Conservation (phyloP, 2,888 invertebrate species). For the Vesta saturnalis region DNA sequence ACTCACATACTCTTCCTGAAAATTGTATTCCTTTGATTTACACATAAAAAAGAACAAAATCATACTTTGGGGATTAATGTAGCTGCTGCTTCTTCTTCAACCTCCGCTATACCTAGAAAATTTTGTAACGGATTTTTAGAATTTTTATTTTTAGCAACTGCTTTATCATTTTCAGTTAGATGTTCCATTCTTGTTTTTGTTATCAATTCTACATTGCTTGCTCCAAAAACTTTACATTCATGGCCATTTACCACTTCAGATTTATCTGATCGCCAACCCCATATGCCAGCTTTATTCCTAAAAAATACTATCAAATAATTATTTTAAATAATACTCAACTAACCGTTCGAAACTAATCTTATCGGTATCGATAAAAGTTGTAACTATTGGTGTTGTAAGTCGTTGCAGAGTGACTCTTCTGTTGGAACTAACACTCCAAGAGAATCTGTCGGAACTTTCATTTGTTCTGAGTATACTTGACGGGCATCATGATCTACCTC, state of each 20-base stretch:
- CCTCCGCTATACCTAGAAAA: slow-evolving; percentile 81
- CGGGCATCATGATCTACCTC: slow-evolving; percentile 93
- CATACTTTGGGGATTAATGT: slow-evolving; percentile 58
- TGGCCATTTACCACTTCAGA: slow-evolving; percentile 87
- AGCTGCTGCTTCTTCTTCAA: slow-evolving; percentile 62
- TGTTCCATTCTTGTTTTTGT: slow-evolving; percentile 96
- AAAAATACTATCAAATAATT: slow-evolving; percentile 42
- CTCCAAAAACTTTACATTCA: slow-evolving; percentile 94
- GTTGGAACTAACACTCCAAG: slow-evolving; percentile 69
- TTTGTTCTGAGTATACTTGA: slow-evolving; percentile 83
- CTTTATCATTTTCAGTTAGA: slow-evolving; percentile 80
- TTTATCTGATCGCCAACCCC: slow-evolving; percentile 97
- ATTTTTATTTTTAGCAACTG: slow-evolving; percentile 67
- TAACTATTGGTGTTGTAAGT: slow-evolving; percentile 88
- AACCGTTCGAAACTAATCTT: slow-evolving; percentile 97
- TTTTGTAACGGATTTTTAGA: slow-evolving; percentile 80
- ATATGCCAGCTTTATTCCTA: slow-evolving; percentile 93
- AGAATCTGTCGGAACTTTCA: slow-evolving; percentile 66
- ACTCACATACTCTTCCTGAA: too few relatives aligned
- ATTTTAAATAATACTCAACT: too few relatives aligned
- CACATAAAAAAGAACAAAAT: neutral
- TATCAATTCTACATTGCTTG: slow-evolving; percentile 95
- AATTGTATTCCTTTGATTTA: slow-evolving; percentile 56
- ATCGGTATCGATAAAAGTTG: slow-evolving; percentile 96
- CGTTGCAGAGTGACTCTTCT: slow-evolving; percentile 81